A percentile compares a stretch with the other conserved stretches of the same genome.
Evolutionary conservation across 2,888 invertebrate species (phyloP).

Genomic region (Seira ritae): DNA sequence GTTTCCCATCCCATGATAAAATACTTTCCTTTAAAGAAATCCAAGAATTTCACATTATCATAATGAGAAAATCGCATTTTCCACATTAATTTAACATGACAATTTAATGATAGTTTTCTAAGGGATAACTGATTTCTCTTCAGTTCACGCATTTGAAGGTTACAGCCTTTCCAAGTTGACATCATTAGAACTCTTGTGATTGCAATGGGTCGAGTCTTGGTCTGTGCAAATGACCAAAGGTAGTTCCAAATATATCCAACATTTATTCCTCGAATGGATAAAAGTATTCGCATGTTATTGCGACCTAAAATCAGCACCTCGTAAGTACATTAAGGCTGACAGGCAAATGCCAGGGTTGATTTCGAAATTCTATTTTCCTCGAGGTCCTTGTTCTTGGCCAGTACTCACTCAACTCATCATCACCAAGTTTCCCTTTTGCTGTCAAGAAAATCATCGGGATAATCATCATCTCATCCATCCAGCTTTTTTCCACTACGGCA

Average conservation of each 20-base stretch:
- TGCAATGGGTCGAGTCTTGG: no score
- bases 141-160: no score
- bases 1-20: no score
- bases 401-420: background rate
- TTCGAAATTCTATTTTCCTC: conserved; percentile 35
- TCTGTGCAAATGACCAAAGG: no score
- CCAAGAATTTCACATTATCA: no score
- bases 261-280: no score
- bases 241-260: no score
- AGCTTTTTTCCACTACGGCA: conserved; percentile 45
- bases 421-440: background rate
- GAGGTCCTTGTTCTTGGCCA: conserved; percentile 32
- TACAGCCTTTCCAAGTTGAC: no score
- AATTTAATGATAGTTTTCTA: conserved; percentile 30
- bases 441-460: conserved; percentile 19
- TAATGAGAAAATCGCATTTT: no score
- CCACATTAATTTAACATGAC: conserved; percentile 9
- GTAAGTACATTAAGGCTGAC: conserved; percentile 27
- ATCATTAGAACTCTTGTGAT: no score
- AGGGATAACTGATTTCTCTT: background rate
- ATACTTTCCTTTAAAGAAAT: no score
- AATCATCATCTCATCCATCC: conserved; percentile 49
- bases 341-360: conserved; percentile 53
- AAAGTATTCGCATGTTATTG: no score
- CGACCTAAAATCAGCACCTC: conserved; percentile 63